Evolutionary conservation across 37 sponge, comb jelly and placozoan species (phyloP).

Genomic region (Chondrilla cf. caribensis): DNA sequence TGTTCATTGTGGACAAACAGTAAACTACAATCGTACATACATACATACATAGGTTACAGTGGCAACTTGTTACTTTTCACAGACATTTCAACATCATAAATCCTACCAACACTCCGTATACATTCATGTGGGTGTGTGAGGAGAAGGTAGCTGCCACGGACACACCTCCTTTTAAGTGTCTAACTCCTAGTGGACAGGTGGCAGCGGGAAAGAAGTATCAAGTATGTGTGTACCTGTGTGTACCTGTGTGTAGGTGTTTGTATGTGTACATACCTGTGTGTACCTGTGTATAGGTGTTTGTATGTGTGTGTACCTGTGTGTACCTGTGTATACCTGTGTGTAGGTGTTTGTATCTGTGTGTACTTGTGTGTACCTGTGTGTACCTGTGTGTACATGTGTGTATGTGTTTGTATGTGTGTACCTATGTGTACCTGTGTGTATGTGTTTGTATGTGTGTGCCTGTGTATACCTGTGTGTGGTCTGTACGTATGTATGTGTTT

Average conservation of each 20-base stretch:
- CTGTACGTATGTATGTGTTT: no score
- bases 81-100: slow-evolving; percentile 88
- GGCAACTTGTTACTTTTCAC: background rate
- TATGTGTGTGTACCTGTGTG: no score
- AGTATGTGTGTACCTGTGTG: slow-evolving; percentile 19
- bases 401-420: no score
- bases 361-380: background rate
- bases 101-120: slow-evolving; percentile 79
- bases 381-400: background rate
- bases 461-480: background rate
- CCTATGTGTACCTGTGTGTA: no score
- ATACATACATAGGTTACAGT: background rate
- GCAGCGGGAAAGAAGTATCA: slow-evolving; percentile 73
- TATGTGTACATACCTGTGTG: no score
- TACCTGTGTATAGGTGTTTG: no score
- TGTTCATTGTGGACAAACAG: background rate
- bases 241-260: background rate
- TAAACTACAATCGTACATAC: background rate
- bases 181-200: slow-evolving; percentile 63
- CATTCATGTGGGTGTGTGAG: slow-evolving; percentile 75
- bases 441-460: slow-evolving; percentile 32
- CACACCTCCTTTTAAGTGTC: slow-evolving; percentile 55
- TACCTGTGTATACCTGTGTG: background rate
- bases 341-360: no score
- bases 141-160: slow-evolving; percentile 16